A percentile compares a stretch with the other conserved stretches of the same genome.
Conservation (phyloP, 1,140 invertebrate genomes). For the Stegodyphus mimosarum region DNA sequence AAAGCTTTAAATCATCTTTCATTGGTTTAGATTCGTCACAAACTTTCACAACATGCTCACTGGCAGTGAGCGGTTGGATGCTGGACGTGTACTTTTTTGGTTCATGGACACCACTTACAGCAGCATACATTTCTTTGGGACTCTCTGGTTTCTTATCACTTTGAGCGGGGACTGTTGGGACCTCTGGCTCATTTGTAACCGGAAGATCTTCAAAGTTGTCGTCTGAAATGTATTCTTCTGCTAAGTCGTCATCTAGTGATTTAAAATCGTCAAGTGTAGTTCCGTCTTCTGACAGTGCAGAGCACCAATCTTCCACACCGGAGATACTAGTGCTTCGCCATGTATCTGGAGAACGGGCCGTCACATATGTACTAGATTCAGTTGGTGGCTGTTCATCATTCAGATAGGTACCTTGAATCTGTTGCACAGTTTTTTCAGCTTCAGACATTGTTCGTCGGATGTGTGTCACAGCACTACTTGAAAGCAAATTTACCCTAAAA, state of each 20-base stretch:
- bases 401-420: conserved; percentile 39
- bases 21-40: not conserved
- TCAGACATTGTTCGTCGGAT: conserved; percentile 33
- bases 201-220: conserved; percentile 28
- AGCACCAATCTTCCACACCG: conserved; percentile 55
- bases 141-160: not conserved
- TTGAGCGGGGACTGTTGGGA: not conserved
- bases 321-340: conserved; percentile 57
- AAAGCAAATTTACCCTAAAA: conserved; percentile 44
- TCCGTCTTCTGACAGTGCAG: conserved; percentile 10
- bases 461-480: conserved; percentile 21
- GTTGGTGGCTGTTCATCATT: conserved; percentile 20
- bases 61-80: not conserved
- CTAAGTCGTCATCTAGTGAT: conserved; percentile 40
- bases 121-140: conserved; percentile 21
- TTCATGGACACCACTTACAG: conserved; percentile 1
- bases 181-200: not conserved
- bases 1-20: not conserved
- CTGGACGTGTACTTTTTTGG: conserved; percentile 19
- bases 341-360: conserved; percentile 43
- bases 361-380: conserved; percentile 20
- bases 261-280: conserved; percentile 51
- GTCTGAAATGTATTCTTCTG: conserved; percentile 44
- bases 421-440: conserved; percentile 28
- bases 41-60: not conserved